phyloP scores from a whole-genome alignment of 2,113 vertebrate genomes.

The Junco hyemalis region DNA sequence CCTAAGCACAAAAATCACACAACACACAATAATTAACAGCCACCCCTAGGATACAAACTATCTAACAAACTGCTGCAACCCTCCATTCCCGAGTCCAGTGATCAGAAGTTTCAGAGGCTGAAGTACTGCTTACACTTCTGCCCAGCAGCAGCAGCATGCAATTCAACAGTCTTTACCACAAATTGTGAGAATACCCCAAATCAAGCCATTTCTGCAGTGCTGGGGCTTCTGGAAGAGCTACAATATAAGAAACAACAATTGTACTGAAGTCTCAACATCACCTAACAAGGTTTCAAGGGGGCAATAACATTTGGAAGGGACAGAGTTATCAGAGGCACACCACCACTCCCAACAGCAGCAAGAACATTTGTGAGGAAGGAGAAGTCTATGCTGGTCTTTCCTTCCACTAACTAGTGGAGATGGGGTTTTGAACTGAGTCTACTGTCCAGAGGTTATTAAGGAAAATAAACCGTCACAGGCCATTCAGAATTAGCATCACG shows the following conservation, averaged over 20 bases:
- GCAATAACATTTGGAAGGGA: neutral
- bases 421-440: neutral
- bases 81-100: accelerated
- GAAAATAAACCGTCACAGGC: neutral
- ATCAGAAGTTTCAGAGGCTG: neutral
- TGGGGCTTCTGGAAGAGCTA: neutral
- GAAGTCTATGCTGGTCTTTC: neutral
- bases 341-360: neutral
- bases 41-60: neutral
- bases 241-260: neutral
- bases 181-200: neutral
- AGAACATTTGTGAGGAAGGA: neutral
- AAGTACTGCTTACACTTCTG: neutral
- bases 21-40: neutral
- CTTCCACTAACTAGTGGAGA: neutral
- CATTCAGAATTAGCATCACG: neutral
- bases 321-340: neutral
- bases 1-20: neutral
- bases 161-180: neutral
- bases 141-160: neutral
- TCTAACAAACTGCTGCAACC: neutral
- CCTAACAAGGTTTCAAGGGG: neutral
- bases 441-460: neutral
- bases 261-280: neutral
- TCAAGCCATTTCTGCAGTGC: neutral